Evolutionary conservation across 2,797 vertebrate genomes (phyloP).

Genomic region (Nannoperca australis): DNA sequence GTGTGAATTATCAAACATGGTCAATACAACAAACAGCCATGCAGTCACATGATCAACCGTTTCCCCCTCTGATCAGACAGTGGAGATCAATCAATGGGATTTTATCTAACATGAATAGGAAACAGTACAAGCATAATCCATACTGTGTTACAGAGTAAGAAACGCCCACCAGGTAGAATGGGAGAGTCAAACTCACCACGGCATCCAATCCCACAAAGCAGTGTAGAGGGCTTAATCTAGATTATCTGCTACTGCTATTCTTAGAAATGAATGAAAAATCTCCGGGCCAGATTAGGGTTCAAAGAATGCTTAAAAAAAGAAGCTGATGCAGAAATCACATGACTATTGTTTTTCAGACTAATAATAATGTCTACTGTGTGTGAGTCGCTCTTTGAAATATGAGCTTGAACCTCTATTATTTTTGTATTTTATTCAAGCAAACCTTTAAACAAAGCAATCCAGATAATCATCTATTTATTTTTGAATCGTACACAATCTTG

Average conservation of each 20-base stretch:
- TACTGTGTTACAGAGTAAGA: constrained; percentile 21
- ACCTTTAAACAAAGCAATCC: background rate
- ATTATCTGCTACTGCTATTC: constrained; percentile 78
- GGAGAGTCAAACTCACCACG: constrained; percentile 9
- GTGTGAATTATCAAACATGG: constrained; percentile 55
- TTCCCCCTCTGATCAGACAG: constrained; percentile 45
- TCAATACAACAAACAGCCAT: constrained; percentile 58
- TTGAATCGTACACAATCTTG: background rate
- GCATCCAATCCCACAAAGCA: constrained; percentile 64
- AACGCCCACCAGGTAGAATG: constrained; percentile 26
- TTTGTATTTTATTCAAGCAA: background rate
- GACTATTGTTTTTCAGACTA: constrained; percentile 11
- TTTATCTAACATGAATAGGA: constrained; percentile 39
- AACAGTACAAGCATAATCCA: constrained; percentile 42
- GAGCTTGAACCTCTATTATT: background rate
- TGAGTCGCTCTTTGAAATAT: background rate
- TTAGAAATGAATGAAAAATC: constrained; percentile 71
- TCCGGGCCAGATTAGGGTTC: constrained; percentile 50
- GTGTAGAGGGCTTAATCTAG: constrained; percentile 71
- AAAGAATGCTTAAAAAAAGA: constrained; percentile 46
- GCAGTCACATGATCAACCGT: constrained; percentile 59
- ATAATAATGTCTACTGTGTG: background rate
- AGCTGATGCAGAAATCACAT: constrained; percentile 29
- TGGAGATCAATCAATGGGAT: constrained; percentile 55
- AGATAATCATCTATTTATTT: background rate